A percentile compares a stretch with the other conserved stretches of the same genome.
Conservation (phyloP, 2,113 vertebrate species). For the rabbit (Oryctolagus cuniculus) region DNA sequence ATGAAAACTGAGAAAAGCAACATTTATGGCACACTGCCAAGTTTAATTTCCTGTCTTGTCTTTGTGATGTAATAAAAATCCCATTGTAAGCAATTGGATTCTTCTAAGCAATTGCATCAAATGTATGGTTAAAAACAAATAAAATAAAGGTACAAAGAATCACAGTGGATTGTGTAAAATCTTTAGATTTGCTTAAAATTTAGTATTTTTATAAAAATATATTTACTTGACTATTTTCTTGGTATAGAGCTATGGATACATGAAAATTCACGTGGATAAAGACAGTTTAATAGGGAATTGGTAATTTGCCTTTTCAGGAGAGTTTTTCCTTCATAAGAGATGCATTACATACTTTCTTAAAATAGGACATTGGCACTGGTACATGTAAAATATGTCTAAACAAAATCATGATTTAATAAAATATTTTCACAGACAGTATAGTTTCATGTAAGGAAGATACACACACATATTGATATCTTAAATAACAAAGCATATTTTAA, state of each 20-base stretch:
- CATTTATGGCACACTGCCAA: neutral
- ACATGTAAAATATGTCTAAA: slow-evolving; percentile 33
- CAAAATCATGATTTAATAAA: slow-evolving; percentile 44
- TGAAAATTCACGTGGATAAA: slow-evolving; percentile 50
- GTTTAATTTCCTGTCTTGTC: slow-evolving; percentile 66
- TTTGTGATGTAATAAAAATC: slow-evolving; percentile 41
- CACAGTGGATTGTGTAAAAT: neutral
- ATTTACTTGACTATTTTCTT: neutral
- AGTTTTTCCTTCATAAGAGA: neutral
- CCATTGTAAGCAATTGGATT: neutral
- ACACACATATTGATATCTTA: neutral
- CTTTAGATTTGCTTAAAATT: slow-evolving; percentile 30
- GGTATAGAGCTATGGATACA: neutral
- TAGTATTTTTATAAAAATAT: slow-evolving; percentile 1
- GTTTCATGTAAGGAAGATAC: neutral
- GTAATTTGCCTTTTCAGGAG: slow-evolving; percentile 34
- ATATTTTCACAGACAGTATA: slow-evolving; percentile 1
- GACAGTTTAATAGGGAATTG: neutral
- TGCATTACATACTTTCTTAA: neutral
- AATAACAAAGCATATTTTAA: slow-evolving; percentile 5
- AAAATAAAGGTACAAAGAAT: slow-evolving; percentile 56
- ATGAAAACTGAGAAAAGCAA: slow-evolving; percentile 59
- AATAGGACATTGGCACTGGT: neutral
- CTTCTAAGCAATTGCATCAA: neutral
- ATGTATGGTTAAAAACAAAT: slow-evolving; percentile 58